These are phyloP conservation scores for Ophion obscuratus DNA, from an alignment of 2,888 invertebrate species.

Conservation along the genomic window DNA sequence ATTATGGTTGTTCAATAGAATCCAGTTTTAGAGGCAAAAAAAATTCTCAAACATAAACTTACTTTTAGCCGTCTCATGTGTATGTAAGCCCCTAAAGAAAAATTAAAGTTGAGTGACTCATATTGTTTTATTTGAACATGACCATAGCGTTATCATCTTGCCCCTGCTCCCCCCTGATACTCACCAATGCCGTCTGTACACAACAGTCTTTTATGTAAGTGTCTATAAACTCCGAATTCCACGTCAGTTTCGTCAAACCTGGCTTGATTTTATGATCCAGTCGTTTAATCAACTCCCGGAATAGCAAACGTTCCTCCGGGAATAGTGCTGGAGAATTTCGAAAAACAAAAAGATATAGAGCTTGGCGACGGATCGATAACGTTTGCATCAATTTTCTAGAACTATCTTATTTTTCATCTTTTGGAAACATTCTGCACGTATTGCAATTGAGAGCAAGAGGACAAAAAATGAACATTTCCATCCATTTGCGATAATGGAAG, in stretches of 20 bases:
- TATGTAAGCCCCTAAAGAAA: no score
- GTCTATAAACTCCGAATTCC: conserved; percentile 90
- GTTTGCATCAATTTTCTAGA: background rate
- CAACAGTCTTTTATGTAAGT: conserved; percentile 90
- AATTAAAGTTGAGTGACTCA: no score
- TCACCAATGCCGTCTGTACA: conserved; percentile 87
- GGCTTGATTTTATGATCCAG: conserved; percentile 89
- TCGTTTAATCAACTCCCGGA: conserved; percentile 88
- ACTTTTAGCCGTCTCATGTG: no score
- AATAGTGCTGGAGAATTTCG: conserved; percentile 86
- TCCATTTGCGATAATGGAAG: background rate
- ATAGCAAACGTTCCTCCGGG: conserved; percentile 90
- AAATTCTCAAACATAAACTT: no score
- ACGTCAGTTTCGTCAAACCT: conserved; percentile 89
- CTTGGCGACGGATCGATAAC: background rate
- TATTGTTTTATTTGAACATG: no score
- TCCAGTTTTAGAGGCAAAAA: no score
- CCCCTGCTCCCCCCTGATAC: conserved; percentile 43
- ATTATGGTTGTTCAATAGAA: no score
- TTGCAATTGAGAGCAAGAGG: background rate
- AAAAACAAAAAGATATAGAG: conserved; percentile 1
- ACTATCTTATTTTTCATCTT: background rate
- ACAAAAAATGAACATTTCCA: background rate
- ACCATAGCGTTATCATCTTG: no score
- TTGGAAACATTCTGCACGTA: background rate